Evolutionary conservation across 2,113 vertebrate genomes (phyloP).

Genomic region (Monarcha castaneiventris): DNA sequence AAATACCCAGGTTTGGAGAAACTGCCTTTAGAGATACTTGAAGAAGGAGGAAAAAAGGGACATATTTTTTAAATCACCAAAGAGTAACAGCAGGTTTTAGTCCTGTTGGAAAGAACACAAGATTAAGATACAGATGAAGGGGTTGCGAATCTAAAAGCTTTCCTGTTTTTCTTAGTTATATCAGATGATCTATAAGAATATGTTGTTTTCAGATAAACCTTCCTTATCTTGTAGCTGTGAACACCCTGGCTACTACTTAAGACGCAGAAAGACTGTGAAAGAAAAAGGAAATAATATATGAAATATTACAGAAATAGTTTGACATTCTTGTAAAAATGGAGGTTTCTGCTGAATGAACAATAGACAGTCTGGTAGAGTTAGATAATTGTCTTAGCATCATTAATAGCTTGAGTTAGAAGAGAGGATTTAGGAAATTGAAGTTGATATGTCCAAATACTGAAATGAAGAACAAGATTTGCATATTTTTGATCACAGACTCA

Average conservation of each 20-base stretch:
- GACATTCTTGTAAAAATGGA: background rate
- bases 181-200: background rate
- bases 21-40: background rate
- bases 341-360: background rate
- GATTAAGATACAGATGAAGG: background rate
- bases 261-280: background rate
- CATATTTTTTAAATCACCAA: background rate
- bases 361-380: background rate
- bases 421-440: conserved; percentile 46
- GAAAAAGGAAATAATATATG: background rate
- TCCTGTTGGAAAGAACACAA: background rate
- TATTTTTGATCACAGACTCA: conserved; percentile 28
- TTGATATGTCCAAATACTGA: conserved; percentile 24
- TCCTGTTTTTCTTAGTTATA: background rate
- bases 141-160: background rate
- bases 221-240: background rate
- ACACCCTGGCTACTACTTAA: background rate
- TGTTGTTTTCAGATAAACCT: background rate
- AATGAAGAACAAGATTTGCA: conserved; percentile 34
- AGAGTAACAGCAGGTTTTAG: background rate
- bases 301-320: conserved; percentile 22
- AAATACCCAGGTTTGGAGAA: background rate
- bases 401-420: conserved; percentile 25
- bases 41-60: background rate
- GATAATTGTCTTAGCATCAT: conserved; percentile 42